Conservation (phyloP, 23 tunicate genomes). For the Halocynthia aurantium region DNA sequence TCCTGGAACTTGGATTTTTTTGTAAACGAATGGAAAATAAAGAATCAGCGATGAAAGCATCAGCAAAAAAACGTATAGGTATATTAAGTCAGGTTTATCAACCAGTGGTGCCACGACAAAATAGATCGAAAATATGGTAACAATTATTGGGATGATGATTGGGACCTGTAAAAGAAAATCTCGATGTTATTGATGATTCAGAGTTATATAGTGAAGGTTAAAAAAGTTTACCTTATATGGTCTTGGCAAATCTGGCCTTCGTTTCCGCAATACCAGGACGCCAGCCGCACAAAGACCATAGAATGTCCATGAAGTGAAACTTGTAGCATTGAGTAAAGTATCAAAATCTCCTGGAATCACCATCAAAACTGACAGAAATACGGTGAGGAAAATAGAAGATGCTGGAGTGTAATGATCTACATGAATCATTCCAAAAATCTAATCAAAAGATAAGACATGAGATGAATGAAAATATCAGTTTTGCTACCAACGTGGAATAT, state of each 20-base stretch:
- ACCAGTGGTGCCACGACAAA: slow-evolving; percentile 59
- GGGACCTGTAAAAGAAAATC: slow-evolving; percentile 52
- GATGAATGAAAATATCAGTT: background rate
- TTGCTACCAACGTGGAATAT: background rate
- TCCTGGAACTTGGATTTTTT: slow-evolving; percentile 44
- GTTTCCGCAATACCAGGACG: slow-evolving; percentile 47
- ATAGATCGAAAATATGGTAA: slow-evolving; percentile 41
- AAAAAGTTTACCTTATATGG: slow-evolving; percentile 47
- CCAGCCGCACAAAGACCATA: slow-evolving; percentile 53
- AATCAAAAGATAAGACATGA: background rate
- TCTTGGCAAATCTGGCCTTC: slow-evolving; percentile 32
- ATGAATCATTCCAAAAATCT: slow-evolving; percentile 61
- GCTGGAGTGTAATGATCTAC: slow-evolving; percentile 60
- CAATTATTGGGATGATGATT: slow-evolving; percentile 38
- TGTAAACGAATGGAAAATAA: slow-evolving; percentile 47
- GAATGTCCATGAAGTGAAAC: slow-evolving; percentile 70
- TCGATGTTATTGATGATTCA: background rate
- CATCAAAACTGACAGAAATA: slow-evolving; percentile 12
- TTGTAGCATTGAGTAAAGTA: slow-evolving; percentile 38
- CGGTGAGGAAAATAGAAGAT: slow-evolving; percentile 34
- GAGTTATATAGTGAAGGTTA: background rate
- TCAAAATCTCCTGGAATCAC: slow-evolving; percentile 56
- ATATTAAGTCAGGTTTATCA: slow-evolving; percentile 48
- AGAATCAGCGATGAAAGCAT: slow-evolving; percentile 48
- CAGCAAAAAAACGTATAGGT: slow-evolving; percentile 40